Percentiles rank a stretch among this genome's conserved stretches.
Conservation (phyloP, 92 coral and sea anemone genomes). For the Parazoanthus swiftii region DNA sequence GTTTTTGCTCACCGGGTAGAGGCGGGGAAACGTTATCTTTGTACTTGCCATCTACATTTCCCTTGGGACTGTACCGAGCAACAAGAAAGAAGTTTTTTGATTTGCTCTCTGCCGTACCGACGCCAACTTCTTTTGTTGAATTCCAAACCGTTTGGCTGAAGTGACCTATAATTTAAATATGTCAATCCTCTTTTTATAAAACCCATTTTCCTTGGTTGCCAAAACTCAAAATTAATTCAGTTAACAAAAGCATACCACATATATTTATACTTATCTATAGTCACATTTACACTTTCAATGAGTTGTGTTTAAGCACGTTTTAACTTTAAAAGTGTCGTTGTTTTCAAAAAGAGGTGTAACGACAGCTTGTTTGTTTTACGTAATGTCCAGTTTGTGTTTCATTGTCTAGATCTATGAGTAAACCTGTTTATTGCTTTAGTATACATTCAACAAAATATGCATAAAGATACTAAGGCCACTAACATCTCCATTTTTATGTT, state of each 20-base stretch:
- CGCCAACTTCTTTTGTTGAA: slow-evolving; percentile 74
- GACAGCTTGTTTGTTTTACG: neutral
- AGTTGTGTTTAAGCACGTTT: too few relatives aligned
- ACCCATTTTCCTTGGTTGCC: neutral
- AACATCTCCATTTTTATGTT: too few relatives aligned
- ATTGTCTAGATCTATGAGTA: too few relatives aligned
- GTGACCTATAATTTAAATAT: slow-evolving; percentile 47
- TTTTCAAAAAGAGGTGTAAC: too few relatives aligned
- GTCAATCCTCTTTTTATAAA: neutral
- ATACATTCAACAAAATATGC: neutral
- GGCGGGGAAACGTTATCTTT: slow-evolving; percentile 66
- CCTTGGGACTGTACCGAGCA: slow-evolving; percentile 93
- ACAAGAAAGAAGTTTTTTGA: slow-evolving; percentile 92
- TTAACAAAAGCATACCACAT: too few relatives aligned
- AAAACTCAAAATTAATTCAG: neutral
- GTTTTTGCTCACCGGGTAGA: neutral
- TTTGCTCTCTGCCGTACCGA: slow-evolving; percentile 95
- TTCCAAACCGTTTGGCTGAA: slow-evolving; percentile 92
- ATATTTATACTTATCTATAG: too few relatives aligned
- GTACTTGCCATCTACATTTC: slow-evolving; percentile 72
- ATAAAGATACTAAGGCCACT: too few relatives aligned
- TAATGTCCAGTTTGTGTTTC: neutral
- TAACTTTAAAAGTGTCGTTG: too few relatives aligned
- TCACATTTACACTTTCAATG: neutral
- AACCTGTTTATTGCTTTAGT: neutral